Percentiles rank a stretch among this genome's conserved stretches.
Conservation (phyloP, 64 coral and sea anemone species). For the Platygyra sinensis region DNA sequence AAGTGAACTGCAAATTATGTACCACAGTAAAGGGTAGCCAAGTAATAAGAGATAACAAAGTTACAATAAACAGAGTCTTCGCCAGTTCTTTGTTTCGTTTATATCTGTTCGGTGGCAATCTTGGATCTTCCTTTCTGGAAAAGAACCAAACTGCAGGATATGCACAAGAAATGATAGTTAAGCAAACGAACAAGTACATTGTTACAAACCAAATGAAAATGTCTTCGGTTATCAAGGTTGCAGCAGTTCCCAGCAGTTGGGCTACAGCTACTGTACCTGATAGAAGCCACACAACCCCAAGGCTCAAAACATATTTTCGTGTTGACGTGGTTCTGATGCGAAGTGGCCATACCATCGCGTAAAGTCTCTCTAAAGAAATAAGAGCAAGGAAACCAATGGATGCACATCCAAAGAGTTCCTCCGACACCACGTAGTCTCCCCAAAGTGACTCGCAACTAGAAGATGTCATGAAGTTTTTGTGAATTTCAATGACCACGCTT, state of each 20-base stretch:
- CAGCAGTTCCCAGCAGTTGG: not conserved
- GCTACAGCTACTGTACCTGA: not conserved
- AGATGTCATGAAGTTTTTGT: not conserved
- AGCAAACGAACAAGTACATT: not conserved
- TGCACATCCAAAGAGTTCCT: not conserved
- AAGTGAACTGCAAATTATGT: not conserved
- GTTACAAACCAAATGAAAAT: not conserved
- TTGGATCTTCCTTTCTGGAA: not conserved
- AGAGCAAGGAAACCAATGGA: not conserved
- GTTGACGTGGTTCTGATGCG: not conserved
- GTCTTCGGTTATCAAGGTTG: not conserved
- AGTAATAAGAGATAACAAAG: not conserved
- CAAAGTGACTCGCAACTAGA: not conserved
- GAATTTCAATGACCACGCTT: not conserved
- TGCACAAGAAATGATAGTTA: not conserved
- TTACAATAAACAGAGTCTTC: not conserved
- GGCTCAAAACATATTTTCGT: not conserved
- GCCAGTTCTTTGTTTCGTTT: not conserved
- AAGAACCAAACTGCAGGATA: not conserved
- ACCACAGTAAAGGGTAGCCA: not conserved
- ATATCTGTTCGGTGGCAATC: not conserved
- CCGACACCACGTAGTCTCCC: not conserved
- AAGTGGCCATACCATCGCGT: not conserved
- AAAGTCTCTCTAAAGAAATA: not conserved
- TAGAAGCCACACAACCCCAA: not conserved